Percentiles rank a stretch among this genome's conserved stretches.
These are phyloP conservation scores for mouse (Mus musculus) DNA, from an alignment of 2,113 vertebrate genomes.

Conservation along the genomic window GRCm39 chr11:86652501-86653000, in stretches of 20 bases:
- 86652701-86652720: background rate
- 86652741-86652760: background rate
- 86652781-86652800: background rate
- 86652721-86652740: background rate
- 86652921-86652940: background rate
- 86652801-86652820: background rate
- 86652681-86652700: background rate
- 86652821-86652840: background rate
- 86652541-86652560: no score
- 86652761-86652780: background rate
- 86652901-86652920: background rate
- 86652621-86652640: background rate
- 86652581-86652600: no score
- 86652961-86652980: background rate
- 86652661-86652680: slow-evolving; percentile 1
- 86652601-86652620: background rate
- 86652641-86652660: slow-evolving; percentile 47
- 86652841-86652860: background rate
- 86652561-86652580: no score
- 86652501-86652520: no score
- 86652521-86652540: no score
- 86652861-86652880: background rate
- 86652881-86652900: background rate
- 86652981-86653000: background rate
- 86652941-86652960: background rate